Conservation (phyloP, 2,888 invertebrate genomes). For the Xestoiulus laeticollis region DNA sequence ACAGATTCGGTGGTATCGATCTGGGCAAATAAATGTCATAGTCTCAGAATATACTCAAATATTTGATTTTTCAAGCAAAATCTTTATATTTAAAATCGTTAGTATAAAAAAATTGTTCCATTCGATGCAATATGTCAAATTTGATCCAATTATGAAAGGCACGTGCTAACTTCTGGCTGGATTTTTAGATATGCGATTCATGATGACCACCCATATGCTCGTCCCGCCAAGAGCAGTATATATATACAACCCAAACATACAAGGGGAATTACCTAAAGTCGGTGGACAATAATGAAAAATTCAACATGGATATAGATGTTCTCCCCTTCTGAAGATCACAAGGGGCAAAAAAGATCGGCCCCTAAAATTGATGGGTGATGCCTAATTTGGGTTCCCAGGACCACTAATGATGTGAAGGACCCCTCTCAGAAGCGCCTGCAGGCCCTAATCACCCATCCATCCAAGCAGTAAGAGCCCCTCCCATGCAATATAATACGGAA, state of each 20-base stretch:
- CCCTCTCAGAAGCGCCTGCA: not conserved
- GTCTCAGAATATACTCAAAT: too few species aligned
- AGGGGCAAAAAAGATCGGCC: not conserved
- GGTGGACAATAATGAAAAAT: not conserved
- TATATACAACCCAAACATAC: not conserved
- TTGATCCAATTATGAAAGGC: not conserved
- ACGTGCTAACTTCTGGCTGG: too few species aligned
- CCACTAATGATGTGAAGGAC: conserved; percentile 23
- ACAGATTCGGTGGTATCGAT: conserved; percentile 42
- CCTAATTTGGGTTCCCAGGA: not conserved
- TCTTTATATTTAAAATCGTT: not conserved
- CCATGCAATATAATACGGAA: conserved; percentile 18
- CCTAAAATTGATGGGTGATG: conserved; percentile 3
- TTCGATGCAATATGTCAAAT: too few species aligned
- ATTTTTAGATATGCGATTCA: not conserved
- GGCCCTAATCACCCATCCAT: not conserved
- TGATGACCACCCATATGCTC: not conserved
- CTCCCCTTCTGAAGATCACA: not conserved
- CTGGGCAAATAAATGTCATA: not conserved
- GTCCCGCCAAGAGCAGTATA: not conserved
- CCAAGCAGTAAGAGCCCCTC: not conserved
- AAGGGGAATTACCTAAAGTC: not conserved
- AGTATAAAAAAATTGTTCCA: not conserved
- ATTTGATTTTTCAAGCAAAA: too few species aligned
- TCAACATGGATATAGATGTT: not conserved